Base-by-base conservation (phyloP, 1,140 invertebrate genomes). In the Parasteatoda tepidariorum region DNA sequence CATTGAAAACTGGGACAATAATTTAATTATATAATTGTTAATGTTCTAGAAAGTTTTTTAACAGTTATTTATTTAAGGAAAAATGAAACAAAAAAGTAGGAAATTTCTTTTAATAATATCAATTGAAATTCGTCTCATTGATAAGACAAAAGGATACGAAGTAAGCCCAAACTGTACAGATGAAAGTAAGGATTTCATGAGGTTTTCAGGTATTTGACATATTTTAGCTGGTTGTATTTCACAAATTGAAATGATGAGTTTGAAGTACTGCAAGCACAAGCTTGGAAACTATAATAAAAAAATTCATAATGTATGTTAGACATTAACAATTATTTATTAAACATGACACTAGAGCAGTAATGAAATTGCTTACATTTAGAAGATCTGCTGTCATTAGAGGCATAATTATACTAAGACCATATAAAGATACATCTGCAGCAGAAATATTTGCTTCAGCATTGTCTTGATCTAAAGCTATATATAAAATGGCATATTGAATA, bases 311-410 rank as follows among this genome's bases (percentile, higher is more conserved):
- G n/a, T 24, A 59, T 7, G 18, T 24, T 5, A 59, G 15, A 59
- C 22, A 59, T 59, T 59, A 59, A 9, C 4, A 6, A 59, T 59
- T 41, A 6, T 41, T 41, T 5, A 59, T 9, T 9, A 22, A 59
- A 5, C 18, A 30, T 5, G 64, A 7, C 6, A n/a, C 31, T 28
- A 67, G 28, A 62, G 18, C 13, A 28, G 7, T 30, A 28, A 11
- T 28, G 18, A 30, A 30, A 18, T 4, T 28, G 67, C 33, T 76
- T 68, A 84, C 82, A 57, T 83, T 85, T 2, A 85, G 88, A 26
- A 95, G 87, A 87, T 95, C 93, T n/a, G 91, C 88, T 62, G 91
- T 93, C 91, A 95, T 94, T 66, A 95, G 88, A 26, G 94, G 94
- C 90, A 95, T 92, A 67, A 95, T 90, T 67, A 93, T 92, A 86